Base-by-base conservation (phyloP, 2,113 vertebrate genomes). In the Notechis scutatus region DNA sequence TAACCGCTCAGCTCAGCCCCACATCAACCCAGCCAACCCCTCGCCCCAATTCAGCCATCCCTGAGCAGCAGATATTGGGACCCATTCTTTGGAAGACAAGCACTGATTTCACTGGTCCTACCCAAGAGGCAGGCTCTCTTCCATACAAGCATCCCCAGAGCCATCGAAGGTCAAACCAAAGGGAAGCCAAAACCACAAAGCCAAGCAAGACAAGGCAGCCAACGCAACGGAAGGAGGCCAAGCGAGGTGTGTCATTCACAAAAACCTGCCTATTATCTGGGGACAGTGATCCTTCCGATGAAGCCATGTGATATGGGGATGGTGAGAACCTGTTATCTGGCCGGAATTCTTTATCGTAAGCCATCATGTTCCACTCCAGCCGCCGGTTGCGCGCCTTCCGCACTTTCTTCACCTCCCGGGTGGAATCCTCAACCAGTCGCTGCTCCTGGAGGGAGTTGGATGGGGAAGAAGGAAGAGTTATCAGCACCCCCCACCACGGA, bases 301-400 rank as follows among this genome's bases (percentile, higher is more conserved):
- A 99, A 81, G 98, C 98, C 97, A 98, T 98, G 91, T 99, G 98
- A 97, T 99, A 99, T 64, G 98, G 98, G 23, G 98, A 99, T 81
- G 98, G 98, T 52, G 98, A 98, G 96, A 99, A 98, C 94, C 98
- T 97, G 94, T 98, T 98, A 92, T 99, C 99, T 0, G 99, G 98
- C 91, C 99, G 97, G 96, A 99, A 99, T 96, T 99, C 99, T 96
- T 99, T 99, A 96, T 99, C 99, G 74, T 99, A 99, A 1, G 98
- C 98, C 98, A 99, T 97, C 93, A 99, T 98, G 95, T 99, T 99
- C 99, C 99, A 99, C 96, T 99, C 98, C 97, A 99, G 98, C 1
- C 98, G 98, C 1, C 99, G 97, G 96, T 99, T 99, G 24, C 99
- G 98, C 54, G 99, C 99, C 96, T 99, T 99, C 39, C 99, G 97